Conservation (phyloP, 2,888 invertebrate genomes). For the Allophyes oxyacanthae region DNA sequence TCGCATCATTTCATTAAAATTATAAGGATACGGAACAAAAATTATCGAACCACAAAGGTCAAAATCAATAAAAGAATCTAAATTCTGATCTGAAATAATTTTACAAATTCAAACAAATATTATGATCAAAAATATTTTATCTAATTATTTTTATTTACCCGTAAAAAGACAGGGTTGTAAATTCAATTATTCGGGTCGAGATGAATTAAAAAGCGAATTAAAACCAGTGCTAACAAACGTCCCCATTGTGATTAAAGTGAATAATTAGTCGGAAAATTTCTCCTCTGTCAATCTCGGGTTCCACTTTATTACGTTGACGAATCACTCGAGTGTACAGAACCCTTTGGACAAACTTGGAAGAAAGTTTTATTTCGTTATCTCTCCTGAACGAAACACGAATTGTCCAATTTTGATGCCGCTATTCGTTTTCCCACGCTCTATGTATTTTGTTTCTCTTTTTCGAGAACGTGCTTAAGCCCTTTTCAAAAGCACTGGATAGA, state of each 20-base stretch:
- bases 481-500: conserved; percentile 20
- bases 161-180: conserved; percentile 23
- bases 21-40: no score
- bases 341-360: conserved; percentile 58
- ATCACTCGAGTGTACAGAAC: conserved; percentile 57
- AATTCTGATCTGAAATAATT: no score
- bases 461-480: conserved; percentile 8
- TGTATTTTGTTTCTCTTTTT: conserved; percentile 36
- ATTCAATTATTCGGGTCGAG: conserved; percentile 32
- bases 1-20: no score
- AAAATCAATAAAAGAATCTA: no score
- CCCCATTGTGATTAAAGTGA: conserved; percentile 61
- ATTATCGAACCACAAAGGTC: no score
- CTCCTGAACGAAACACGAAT: conserved; percentile 56
- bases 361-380: conserved; percentile 73
- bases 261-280: conserved; percentile 59
- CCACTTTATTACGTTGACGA: conserved; percentile 65
- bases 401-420: conserved; percentile 53
- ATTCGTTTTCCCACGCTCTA: conserved; percentile 39
- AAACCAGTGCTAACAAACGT: conserved; percentile 54
- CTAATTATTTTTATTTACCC: conserved; percentile 23
- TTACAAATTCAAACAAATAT: conserved; percentile 20
- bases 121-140: conserved; percentile 27
- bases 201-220: conserved; percentile 49
- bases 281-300: conserved; percentile 61